Base-by-base conservation (phyloP, 1,140 invertebrate species). In the Trichogramma pretiosum region DNA sequence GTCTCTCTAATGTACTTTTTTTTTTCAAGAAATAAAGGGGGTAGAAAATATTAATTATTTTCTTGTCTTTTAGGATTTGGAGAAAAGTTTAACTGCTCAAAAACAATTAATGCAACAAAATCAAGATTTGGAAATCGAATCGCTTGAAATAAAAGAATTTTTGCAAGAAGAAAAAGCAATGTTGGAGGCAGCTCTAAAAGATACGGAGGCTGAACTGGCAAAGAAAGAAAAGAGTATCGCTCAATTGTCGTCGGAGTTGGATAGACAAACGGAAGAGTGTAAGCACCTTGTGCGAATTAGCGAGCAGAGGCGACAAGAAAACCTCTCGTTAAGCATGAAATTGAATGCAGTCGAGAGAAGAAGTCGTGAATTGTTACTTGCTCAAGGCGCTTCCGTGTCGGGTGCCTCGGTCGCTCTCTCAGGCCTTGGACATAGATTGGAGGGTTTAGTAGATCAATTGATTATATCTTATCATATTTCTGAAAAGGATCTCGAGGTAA, bases 221-320 rank as follows among this genome's bases (percentile, higher is more conserved):
- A 62, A 61, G 13, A 75, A 76, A 44, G 65, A 74, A 2, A 73
- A 79, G 36, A 52, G 53, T 3, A 11, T 84, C 13, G 62, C 64
- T 22, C 64, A 74, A 59, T 74, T 74, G 18, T 70, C 77, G 40
- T 71, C 63, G 51, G 83, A 83, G 68, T 64, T 78, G 44, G 76
- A 74, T 56, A 75, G 72, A 54, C 77, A 84, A 57, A 80, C 81
- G 18, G 84, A 84, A 35, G 85, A 89, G 64, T 87, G 83, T 56
- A 80, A 82, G 22, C 84, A 86, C 61, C 70, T 89, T 50, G 82
- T 86, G 28, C 74, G 83, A 50, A 77, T 88, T 54, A 84, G 82
- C 61, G 86, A 89, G 64, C 85, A 87, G 68, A 77, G 84, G 48
- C 79, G 79, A 42, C 80, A 83, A 64, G 82, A 85, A 61, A 80